Evolutionary conservation across 2,113 vertebrate genomes (phyloP), one percentile per base, ranked within the genome.

Genomic region (Nycticorax nycticorax): DNA sequence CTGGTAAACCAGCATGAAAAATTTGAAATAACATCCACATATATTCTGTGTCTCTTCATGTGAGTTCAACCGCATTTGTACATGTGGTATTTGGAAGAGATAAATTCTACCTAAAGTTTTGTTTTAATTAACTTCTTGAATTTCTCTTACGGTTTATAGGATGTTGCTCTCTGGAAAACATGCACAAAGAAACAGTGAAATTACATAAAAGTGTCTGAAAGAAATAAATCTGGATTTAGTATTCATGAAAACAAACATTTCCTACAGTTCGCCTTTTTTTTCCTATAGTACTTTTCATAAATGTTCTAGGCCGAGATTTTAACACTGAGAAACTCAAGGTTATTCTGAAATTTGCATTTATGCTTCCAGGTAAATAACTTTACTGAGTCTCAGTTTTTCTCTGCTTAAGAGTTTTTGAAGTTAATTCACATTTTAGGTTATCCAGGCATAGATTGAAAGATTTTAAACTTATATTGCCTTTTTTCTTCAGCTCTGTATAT

Each of bases 71-170:
- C 67, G 24, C 53, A 60, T 74, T 71, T 1, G 1, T 53, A 71
- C 59, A 75, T 48, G 39, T 23, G n/a, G 28, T 76, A 82, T 85
- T 41, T 75, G 37, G 67, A 62, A 88, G 43, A 82, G 45, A 91
- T 45, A 88, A 68, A 73, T 76, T 86, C 63, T 45, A 81, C 64
- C 50, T 77, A 43, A 85, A 50, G 16, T 80, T 92, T 90, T 50
- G 48, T 73, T 96, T 81, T 84, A 88, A 95, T 78, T 92, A 95
- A 74, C 71, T 89, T 86, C 41, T 66, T 81, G 50, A 74, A 64
- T 75, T 75, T 88, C 21, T 59, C 32, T 78, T 62, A 41, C 32
- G 22, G 66, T 93, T 89, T 93, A 81, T 53, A 84, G 60, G 21
- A 89, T 87, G 26, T 66, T 82, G 14, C 39, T 76, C 12, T 81